phyloP scores from a whole-genome alignment of 2,797 vertebrate species.

The Fundulus diaphanus region DNA sequence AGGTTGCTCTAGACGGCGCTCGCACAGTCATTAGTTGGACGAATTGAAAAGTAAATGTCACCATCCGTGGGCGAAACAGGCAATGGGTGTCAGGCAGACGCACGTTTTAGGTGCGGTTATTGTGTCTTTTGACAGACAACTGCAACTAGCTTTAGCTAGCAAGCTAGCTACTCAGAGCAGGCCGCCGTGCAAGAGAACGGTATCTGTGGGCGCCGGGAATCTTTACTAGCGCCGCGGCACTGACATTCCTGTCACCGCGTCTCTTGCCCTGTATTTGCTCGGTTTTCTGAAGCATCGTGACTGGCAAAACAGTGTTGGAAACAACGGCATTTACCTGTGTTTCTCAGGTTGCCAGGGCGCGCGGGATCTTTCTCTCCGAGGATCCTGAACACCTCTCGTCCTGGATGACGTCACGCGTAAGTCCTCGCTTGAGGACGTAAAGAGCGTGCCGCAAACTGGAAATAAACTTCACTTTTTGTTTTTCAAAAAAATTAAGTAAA shows the following conservation, averaged over 20 bases:
- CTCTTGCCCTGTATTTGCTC: slow-evolving; percentile 34
- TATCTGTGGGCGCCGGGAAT: slow-evolving; percentile 69
- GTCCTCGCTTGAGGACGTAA: slow-evolving; percentile 71
- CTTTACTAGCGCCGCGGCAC: slow-evolving; percentile 42
- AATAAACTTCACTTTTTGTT: neutral
- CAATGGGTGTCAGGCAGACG: slow-evolving; percentile 40
- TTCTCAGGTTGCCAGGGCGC: slow-evolving; percentile 83
- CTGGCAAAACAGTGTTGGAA: slow-evolving; percentile 56
- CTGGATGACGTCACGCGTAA: slow-evolving; percentile 82
- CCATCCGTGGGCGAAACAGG: slow-evolving; percentile 27
- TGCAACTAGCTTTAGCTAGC: slow-evolving; percentile 74
- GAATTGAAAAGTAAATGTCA: slow-evolving; percentile 25
- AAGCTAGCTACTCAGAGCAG: slow-evolving; percentile 72
- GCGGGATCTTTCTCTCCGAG: slow-evolving; percentile 87
- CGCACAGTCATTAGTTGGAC: slow-evolving; percentile 20
- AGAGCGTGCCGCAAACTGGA: slow-evolving; percentile 41
- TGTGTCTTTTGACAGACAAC: slow-evolving; percentile 74
- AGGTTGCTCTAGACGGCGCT: slow-evolving; percentile 46
- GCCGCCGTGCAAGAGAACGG: slow-evolving; percentile 73
- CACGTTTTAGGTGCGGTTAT: slow-evolving; percentile 61
- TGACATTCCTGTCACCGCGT: slow-evolving; percentile 36
- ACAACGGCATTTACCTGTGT: slow-evolving; percentile 82
- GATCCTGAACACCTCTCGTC: slow-evolving; percentile 87
- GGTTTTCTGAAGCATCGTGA: slow-evolving; percentile 47
- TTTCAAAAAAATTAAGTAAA: neutral